A percentile compares a stretch with the other conserved stretches of the same genome.
Evolutionary conservation across 2,888 invertebrate genomes (phyloP).

Genomic region (Trichopria drosophilae): DNA sequence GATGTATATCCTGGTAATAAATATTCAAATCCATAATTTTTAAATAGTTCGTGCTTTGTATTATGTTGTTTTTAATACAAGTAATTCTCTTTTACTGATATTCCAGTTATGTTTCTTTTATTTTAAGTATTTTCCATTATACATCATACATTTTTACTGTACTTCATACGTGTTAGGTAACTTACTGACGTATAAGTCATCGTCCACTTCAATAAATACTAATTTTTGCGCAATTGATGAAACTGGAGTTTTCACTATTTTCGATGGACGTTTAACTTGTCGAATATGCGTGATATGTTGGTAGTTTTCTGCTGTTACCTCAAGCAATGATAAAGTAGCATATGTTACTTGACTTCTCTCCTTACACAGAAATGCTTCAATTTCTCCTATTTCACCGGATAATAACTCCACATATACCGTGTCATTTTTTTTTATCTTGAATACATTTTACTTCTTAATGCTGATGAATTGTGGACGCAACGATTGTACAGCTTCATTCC

Average conservation of each 20-base stretch:
- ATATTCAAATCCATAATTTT: too few relatives aligned
- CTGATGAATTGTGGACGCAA: conserved; percentile 3
- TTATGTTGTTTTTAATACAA: too few relatives aligned
- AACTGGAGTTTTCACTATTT: conserved; percentile 1
- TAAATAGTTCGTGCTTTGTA: too few relatives aligned
- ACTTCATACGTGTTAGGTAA: too few relatives aligned
- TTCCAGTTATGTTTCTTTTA: too few relatives aligned
- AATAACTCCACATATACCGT: not conserved
- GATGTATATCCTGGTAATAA: too few relatives aligned
- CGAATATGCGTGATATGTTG: conserved; percentile 1
- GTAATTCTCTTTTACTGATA: too few relatives aligned
- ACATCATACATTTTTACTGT: too few relatives aligned
- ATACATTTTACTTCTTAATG: conserved; percentile 4
- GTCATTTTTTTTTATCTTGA: conserved; percentile 3
- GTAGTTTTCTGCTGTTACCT: not conserved
- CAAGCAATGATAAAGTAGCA: not conserved
- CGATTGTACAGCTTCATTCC: not conserved
- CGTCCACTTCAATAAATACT: not conserved
- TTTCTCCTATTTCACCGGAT: conserved; percentile 4
- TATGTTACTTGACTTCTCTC: too few relatives aligned
- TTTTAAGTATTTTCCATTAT: too few relatives aligned
- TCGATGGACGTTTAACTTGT: not conserved
- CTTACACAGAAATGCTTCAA: conserved; percentile 7
- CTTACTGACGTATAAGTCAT: not conserved
- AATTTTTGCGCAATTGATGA: conserved; percentile 3